Percentiles rank a stretch among this genome's conserved stretches.
Conservation (phyloP, 2,888 invertebrate genomes). For the Philaethria dido region DNA sequence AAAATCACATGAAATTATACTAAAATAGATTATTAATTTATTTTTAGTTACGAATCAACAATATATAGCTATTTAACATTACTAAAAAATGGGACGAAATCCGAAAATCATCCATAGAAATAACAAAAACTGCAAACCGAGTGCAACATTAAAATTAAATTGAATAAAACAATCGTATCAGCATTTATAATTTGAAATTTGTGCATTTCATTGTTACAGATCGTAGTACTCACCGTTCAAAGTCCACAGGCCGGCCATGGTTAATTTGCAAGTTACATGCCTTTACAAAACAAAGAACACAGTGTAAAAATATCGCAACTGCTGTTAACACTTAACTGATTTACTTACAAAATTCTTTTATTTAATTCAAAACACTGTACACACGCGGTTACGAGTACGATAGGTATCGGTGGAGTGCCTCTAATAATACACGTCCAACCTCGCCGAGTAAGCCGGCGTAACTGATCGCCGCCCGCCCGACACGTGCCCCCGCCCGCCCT, state of each 20-base stretch:
- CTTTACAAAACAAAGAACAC: slow-evolving; percentile 5
- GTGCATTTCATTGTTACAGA: slow-evolving; percentile 42
- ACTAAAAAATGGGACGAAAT: too few relatives aligned
- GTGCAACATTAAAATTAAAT: slow-evolving; percentile 22
- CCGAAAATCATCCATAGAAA: not conserved
- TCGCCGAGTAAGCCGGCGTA: slow-evolving; percentile 65
- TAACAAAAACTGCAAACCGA: slow-evolving; percentile 5
- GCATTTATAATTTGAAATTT: slow-evolving; percentile 42
- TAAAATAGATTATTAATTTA: too few relatives aligned
- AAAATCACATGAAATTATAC: too few relatives aligned
- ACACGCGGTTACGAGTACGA: slow-evolving; percentile 48
- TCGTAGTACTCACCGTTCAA: slow-evolving; percentile 46
- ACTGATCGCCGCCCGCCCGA: slow-evolving; percentile 66
- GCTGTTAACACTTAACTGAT: slow-evolving; percentile 39
- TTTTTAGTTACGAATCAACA: too few relatives aligned
- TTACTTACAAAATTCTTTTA: slow-evolving; percentile 30
- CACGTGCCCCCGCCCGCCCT: slow-evolving; percentile 71
- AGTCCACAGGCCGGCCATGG: slow-evolving; percentile 43
- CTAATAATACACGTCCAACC: slow-evolving; percentile 49
- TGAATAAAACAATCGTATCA: slow-evolving; percentile 39
- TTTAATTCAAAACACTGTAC: slow-evolving; percentile 49
- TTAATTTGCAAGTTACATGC: slow-evolving; percentile 39
- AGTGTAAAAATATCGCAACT: slow-evolving; percentile 52
- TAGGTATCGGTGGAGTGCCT: slow-evolving; percentile 35
- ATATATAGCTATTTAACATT: too few relatives aligned